A percentile compares a stretch with the other conserved stretches of the same genome.
Conservation (phyloP, 1,140 invertebrate species). For the Eumeta japonica region DNA sequence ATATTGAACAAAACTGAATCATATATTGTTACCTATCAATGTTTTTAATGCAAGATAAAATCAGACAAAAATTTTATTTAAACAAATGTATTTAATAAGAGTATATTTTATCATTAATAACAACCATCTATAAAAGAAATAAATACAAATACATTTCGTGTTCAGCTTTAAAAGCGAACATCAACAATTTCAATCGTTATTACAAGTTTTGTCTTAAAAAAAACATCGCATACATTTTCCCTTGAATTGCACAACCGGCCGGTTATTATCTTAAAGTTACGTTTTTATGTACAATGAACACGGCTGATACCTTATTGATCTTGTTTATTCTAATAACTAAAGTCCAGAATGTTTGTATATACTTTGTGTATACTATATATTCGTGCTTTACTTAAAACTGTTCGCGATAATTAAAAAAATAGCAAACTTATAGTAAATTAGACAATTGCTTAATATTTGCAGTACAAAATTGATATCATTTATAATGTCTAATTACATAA, state of each 20-base stretch:
- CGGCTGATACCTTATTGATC: background rate
- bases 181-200: too few species aligned
- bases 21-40: too few species aligned
- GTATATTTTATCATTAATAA: too few species aligned
- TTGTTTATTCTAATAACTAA: background rate
- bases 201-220: slow-evolving; percentile 18
- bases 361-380: background rate
- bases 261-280: slow-evolving; percentile 29
- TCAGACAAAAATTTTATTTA: too few species aligned
- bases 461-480: too few species aligned
- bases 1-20: too few species aligned
- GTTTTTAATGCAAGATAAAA: too few species aligned
- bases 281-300: slow-evolving; percentile 4
- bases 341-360: background rate
- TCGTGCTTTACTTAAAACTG: slow-evolving; percentile 1
- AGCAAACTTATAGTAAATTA: slow-evolving; percentile 14
- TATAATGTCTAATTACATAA: too few species aligned
- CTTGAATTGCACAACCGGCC: slow-evolving; percentile 51
- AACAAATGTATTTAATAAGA: too few species aligned
- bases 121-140: too few species aligned
- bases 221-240: slow-evolving; percentile 8
- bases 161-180: too few species aligned
- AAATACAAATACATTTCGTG: too few species aligned
- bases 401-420: slow-evolving; percentile 3
- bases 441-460: slow-evolving; percentile 11